Evolutionary conservation across 1,140 invertebrate genomes (phyloP).

Genomic region (Drosophila seguyi): DNA sequence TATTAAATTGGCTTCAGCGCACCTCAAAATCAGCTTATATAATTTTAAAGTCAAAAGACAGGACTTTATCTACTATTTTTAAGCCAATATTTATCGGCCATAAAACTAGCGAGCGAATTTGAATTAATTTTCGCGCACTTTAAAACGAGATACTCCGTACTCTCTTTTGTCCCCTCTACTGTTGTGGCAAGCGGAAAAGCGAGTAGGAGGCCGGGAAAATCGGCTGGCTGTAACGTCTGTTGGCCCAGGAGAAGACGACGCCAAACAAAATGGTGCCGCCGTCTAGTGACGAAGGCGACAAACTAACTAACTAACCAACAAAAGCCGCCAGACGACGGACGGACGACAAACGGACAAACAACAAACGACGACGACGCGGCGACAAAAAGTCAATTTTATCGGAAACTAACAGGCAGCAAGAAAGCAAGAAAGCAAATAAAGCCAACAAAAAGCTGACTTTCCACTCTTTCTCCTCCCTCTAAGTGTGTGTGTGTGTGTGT

Average conservation of each 20-base stretch:
- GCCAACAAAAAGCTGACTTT: constrained; percentile 26
- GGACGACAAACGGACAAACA: constrained; percentile 49
- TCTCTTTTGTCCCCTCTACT: neutral
- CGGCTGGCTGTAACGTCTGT: constrained; percentile 71
- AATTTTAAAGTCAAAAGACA: constrained; percentile 11
- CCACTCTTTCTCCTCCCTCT: neutral
- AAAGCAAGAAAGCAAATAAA: constrained; percentile 49
- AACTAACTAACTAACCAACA: constrained; percentile 30
- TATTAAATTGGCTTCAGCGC: constrained; percentile 11
- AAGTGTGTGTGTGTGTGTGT: neutral
- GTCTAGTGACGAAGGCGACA: constrained; percentile 44
- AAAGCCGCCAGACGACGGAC: constrained; percentile 24
- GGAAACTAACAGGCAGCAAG: constrained; percentile 80
- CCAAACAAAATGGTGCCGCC: constrained; percentile 80
- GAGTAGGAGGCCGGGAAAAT: constrained; percentile 28
- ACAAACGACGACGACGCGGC: constrained; percentile 53
- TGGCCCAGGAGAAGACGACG: constrained; percentile 81
- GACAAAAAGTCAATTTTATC: constrained; percentile 84
- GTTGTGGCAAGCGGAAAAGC: constrained; percentile 17
- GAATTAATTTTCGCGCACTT: constrained; percentile 19
- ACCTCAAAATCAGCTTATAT: constrained; percentile 22
- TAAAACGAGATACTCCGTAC: constrained; percentile 29
- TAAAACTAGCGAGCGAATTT: constrained; percentile 10
- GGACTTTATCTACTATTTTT: constrained; percentile 23
- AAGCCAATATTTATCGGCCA: constrained; percentile 12